Evolutionary conservation across 2,797 vertebrate species (phyloP).

Genomic region (Clarias fuscus): DNA sequence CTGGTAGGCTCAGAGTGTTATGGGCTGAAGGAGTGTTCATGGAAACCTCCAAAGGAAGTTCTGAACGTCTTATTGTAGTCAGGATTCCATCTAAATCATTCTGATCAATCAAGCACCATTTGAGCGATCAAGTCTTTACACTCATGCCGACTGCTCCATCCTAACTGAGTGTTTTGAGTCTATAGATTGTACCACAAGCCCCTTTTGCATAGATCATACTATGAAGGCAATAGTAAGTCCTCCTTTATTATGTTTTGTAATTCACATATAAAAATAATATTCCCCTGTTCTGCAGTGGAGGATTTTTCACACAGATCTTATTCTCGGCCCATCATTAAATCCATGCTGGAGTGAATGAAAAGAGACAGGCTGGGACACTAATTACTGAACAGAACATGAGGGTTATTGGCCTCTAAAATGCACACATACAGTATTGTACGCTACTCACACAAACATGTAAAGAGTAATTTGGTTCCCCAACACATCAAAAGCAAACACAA

Average conservation of each 20-base stretch:
- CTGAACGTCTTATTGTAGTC: not conserved
- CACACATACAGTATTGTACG: not conserved
- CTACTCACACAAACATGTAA: conserved; percentile 10
- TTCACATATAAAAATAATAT: no score
- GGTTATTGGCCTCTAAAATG: not conserved
- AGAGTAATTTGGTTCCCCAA: not conserved
- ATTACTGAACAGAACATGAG: not conserved
- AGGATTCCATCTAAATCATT: not conserved
- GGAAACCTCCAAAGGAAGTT: not conserved
- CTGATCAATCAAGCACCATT: not conserved
- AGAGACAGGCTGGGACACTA: not conserved
- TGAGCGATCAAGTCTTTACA: not conserved
- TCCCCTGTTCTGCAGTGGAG: no score
- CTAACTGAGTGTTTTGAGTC: not conserved
- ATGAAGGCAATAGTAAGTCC: no score
- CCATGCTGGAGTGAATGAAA: not conserved
- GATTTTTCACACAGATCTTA: no score
- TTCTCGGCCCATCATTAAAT: not conserved
- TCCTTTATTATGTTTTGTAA: no score
- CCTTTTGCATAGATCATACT: no score
- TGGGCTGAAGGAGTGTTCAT: not conserved
- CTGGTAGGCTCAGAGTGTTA: not conserved
- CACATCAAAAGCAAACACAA: conserved; percentile 35
- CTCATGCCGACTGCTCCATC: not conserved
- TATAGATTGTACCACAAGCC: not conserved